These are phyloP conservation scores for Bucorvus abyssinicus DNA, from an alignment of 2,797 vertebrate species.

Conservation along the genomic window DNA sequence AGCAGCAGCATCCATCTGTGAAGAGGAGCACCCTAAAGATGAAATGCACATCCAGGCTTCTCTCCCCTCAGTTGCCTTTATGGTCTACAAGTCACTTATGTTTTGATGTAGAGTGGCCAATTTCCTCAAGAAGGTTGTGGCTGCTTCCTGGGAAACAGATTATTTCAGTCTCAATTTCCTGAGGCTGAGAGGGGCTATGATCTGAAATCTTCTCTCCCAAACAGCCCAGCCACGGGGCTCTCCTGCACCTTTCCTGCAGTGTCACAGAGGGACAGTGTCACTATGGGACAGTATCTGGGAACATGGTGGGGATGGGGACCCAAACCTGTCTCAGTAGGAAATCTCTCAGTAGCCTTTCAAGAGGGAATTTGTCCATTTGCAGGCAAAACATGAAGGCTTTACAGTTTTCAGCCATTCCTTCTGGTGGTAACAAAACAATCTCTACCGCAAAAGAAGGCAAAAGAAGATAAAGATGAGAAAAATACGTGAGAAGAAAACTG, in stretches of 20 bases:
- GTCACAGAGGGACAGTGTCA: background rate
- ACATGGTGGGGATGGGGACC: background rate
- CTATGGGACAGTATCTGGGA: background rate
- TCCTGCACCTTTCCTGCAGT: background rate
- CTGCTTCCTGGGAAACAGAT: background rate
- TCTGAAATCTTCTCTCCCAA: background rate
- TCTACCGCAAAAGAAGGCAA: background rate
- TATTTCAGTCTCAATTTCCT: background rate
- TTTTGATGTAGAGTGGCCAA: background rate
- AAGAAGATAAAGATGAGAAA: background rate
- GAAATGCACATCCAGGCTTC: background rate
- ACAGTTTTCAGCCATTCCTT: background rate
- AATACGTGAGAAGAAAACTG: background rate
- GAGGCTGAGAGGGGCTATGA: background rate
- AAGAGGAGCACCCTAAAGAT: background rate
- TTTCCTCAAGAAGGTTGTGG: background rate
- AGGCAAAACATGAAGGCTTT: background rate
- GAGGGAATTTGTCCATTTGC: background rate
- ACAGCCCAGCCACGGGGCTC: rapidly evolving
- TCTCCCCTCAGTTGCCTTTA: background rate
- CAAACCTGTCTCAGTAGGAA: background rate
- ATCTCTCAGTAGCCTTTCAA: background rate
- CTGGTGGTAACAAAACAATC: background rate
- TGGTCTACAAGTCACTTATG: background rate
- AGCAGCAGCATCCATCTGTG: background rate